These are phyloP conservation scores for Scartelaos histophorus DNA, from an alignment of 2,113 vertebrate genomes.

Conservation along the genomic window DNA sequence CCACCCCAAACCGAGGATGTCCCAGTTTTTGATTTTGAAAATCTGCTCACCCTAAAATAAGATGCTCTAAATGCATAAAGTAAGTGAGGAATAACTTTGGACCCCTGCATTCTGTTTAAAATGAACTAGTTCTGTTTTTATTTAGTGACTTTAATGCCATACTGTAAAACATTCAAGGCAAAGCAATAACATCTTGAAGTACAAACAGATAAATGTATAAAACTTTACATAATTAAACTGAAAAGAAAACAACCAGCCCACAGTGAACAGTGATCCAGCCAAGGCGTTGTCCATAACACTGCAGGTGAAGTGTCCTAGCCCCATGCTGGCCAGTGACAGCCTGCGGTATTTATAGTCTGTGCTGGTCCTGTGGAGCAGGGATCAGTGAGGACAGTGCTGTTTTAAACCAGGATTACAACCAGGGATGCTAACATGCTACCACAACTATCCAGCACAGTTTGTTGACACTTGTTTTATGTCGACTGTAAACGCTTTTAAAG, in stretches of 20 bases:
- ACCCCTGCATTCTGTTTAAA: too few relatives aligned
- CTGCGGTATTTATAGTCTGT: slow-evolving; percentile 62
- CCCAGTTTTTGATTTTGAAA: too few relatives aligned
- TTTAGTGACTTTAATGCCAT: too few relatives aligned
- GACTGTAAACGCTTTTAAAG: not conserved
- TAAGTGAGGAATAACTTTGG: too few relatives aligned
- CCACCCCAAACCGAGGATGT: too few relatives aligned
- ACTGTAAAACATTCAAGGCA: too few relatives aligned
- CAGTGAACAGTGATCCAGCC: not conserved
- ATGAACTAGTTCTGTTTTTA: too few relatives aligned
- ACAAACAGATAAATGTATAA: too few relatives aligned
- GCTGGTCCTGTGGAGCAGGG: slow-evolving; percentile 34
- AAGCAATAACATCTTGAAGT: too few relatives aligned
- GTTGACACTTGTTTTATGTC: not conserved
- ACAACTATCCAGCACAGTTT: not conserved
- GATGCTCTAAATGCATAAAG: too few relatives aligned
- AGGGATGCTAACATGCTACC: not conserved
- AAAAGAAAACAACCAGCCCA: too few relatives aligned
- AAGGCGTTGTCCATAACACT: not conserved
- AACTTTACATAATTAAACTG: not conserved
- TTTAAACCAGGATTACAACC: slow-evolving; percentile 46
- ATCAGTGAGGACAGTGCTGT: slow-evolving; percentile 40
- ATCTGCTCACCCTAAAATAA: too few relatives aligned
- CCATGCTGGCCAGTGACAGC: not conserved
- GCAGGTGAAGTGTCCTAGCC: not conserved